Conservation (phyloP, 2,113 vertebrate genomes). For the Tapirus terrestris region DNA sequence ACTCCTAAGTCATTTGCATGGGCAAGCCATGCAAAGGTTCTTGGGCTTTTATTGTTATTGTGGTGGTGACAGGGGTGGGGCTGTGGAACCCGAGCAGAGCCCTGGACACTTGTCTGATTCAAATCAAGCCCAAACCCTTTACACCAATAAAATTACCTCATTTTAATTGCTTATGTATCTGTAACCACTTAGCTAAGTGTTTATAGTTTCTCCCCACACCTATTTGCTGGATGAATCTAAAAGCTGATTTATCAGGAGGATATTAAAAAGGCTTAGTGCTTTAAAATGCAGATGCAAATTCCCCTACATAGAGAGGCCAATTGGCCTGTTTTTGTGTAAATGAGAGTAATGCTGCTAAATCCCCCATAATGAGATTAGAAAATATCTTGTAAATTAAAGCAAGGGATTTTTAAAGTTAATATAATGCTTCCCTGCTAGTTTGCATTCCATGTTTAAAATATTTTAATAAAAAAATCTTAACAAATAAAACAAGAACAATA, state of each 20-base stretch:
- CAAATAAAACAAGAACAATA: slow-evolving; percentile 73
- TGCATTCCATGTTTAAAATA: slow-evolving; percentile 74
- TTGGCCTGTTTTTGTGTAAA: slow-evolving; percentile 68
- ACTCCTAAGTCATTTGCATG: background rate
- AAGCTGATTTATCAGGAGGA: slow-evolving; percentile 73
- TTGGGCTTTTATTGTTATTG: background rate
- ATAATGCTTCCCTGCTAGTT: slow-evolving; percentile 60
- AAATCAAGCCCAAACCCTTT: slow-evolving; percentile 53
- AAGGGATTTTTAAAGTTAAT: slow-evolving; percentile 75
- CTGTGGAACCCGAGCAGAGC: background rate
- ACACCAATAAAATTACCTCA: slow-evolving; percentile 57
- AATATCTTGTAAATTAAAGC: slow-evolving; percentile 79
- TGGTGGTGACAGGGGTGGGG: background rate
- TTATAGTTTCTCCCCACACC: slow-evolving; percentile 65
- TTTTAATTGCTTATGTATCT: slow-evolving; percentile 69
- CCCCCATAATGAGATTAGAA: slow-evolving; percentile 76
- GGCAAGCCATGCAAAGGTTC: background rate
- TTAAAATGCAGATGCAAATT: slow-evolving; percentile 71
- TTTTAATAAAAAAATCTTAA: slow-evolving; percentile 65
- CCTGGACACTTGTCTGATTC: background rate
- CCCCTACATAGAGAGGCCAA: slow-evolving; percentile 47
- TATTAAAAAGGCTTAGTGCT: slow-evolving; percentile 72
- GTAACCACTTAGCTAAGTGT: slow-evolving; percentile 70
- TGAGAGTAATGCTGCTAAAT: slow-evolving; percentile 74
- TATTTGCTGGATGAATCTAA: slow-evolving; percentile 71